Base-by-base conservation (phyloP, 2,888 invertebrate genomes). In the Kryphioiulus occultus region DNA sequence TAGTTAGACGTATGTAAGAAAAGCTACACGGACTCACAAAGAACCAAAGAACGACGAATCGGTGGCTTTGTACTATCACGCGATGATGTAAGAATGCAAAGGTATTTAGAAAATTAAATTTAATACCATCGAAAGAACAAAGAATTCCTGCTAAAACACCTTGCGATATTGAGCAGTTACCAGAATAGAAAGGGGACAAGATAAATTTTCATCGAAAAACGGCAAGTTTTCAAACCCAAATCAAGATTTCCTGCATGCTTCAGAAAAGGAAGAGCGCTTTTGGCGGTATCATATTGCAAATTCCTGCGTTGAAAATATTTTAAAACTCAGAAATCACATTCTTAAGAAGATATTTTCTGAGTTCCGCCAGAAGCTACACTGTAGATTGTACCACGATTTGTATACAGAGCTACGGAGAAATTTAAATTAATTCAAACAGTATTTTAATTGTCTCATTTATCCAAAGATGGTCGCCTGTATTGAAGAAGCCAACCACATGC, bases 1-100 rank as follows among this genome's bases (percentile, higher is more conserved):
- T 85, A 42, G 85, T 85, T 85, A 85, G 85, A 85, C 85, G 85
- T 85, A 44, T 42, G 22, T n/a, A 85, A n/a, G 85, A 44, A 78
- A 30, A 78, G 30, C 30, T 78, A 78, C 30, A 78, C 30, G 17
- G 78, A 17, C 30, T 78, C 26, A 17, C 30, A 78, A 78, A 78
- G 78, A 78, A 78, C 78, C 78, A 78, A 78, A 15, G 26, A 78
- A 78, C 78, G 78, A 17, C 15, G 78, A 78, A 78, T 78, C 17
- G 78, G 78, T 78, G 30, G 53, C 4, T 47, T 47, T 4, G 47
- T 15, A 47, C 17, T 47, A 17, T 53, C 53, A n/a, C 78, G 26
- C 30, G 53, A 53, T 4, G 44, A 44, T 10, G 44, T 9, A 15
- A 44, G 44, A 44, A 44, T 44, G 44, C 44, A 44, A 44, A 44